A percentile compares a stretch with the other conserved stretches of the same genome.
Conservation (phyloP, 2,797 vertebrate genomes). For the Notoglanidium macrostoma region DNA sequence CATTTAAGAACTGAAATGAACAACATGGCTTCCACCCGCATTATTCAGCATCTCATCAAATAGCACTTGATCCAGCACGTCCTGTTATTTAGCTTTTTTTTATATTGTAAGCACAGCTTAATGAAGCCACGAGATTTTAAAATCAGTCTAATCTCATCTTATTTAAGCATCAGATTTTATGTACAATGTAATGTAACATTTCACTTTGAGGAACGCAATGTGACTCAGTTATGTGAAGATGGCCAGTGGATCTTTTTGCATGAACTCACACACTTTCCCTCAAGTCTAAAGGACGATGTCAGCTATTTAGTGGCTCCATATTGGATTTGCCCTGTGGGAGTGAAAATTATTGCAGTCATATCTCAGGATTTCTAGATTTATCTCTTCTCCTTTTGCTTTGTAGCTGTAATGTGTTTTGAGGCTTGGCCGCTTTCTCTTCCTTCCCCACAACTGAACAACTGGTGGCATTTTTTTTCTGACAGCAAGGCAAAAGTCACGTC, state of each 20-base stretch:
- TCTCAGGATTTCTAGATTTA: constrained; percentile 13
- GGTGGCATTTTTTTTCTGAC: background rate
- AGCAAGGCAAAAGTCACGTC: background rate
- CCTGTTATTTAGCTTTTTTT: background rate
- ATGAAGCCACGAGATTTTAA: background rate
- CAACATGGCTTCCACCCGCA: background rate
- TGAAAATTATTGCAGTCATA: background rate
- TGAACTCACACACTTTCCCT: background rate
- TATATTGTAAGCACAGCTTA: background rate
- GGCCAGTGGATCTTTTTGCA: background rate
- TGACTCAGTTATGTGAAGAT: background rate
- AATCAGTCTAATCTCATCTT: background rate
- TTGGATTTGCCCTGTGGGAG: background rate
- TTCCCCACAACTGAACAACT: background rate
- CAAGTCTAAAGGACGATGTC: background rate
- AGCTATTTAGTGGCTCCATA: background rate
- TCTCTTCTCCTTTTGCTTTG: background rate
- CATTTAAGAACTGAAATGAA: background rate
- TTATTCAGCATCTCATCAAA: background rate
- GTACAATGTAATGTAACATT: background rate
- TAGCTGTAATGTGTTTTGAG: constrained; percentile 23
- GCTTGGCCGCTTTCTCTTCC: background rate
- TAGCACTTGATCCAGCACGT: background rate
- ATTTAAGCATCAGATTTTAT: background rate
- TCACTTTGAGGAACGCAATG: background rate